Conservation (phyloP, 2,888 invertebrate species). For the Isotomurus palustris region DNA sequence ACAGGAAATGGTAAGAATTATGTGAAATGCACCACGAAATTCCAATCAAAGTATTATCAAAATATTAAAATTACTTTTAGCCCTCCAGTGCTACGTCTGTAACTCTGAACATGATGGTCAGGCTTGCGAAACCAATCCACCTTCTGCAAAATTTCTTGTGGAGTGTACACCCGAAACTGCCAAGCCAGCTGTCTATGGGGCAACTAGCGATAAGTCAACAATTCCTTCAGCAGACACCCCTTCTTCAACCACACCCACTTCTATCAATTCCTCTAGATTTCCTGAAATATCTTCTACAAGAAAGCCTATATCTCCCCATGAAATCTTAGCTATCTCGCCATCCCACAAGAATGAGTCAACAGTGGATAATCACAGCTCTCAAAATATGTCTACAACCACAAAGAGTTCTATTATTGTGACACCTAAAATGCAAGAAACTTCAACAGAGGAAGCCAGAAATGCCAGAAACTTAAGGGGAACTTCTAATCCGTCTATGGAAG, state of each 20-base stretch:
- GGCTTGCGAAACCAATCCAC: constrained; percentile 17
- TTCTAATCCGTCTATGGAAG: not conserved
- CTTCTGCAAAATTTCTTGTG: constrained; percentile 26
- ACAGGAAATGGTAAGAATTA: not conserved
- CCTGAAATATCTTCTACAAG: not conserved
- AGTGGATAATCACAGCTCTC: too few relatives aligned
- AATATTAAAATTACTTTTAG: constrained; percentile 21
- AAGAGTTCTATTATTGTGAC: not conserved
- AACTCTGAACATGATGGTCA: constrained; percentile 27
- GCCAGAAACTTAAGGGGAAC: too few relatives aligned
- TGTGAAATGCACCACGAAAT: too few relatives aligned
- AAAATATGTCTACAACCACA: too few relatives aligned
- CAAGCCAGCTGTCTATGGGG: not conserved
- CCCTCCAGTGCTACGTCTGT: constrained; percentile 35
- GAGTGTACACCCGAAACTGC: constrained; percentile 22
- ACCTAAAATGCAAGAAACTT: not conserved
- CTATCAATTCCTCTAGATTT: not conserved
- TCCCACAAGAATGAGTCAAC: too few relatives aligned
- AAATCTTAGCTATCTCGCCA: not conserved
- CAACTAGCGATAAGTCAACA: too few relatives aligned
- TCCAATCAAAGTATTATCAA: not conserved
- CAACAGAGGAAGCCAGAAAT: not conserved
- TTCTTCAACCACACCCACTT: not conserved
- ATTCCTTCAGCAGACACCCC: not conserved
- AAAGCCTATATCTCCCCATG: too few relatives aligned